Base-by-base conservation (phyloP, 2,113 vertebrate genomes). In the Psilopsiagon aymara region DNA sequence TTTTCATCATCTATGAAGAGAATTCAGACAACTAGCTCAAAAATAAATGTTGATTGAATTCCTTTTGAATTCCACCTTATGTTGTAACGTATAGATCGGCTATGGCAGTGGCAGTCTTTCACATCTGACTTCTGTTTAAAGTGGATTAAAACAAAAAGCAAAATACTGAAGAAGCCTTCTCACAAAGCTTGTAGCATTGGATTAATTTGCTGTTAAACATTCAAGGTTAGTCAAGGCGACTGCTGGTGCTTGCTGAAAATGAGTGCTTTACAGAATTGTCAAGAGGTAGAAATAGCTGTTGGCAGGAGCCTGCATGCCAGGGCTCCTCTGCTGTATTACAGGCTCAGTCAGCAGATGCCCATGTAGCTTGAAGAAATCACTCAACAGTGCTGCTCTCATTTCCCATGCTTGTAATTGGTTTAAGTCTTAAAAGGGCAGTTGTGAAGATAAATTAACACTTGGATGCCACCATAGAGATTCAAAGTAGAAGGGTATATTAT, bases 301-400 rank as follows among this genome's bases (percentile, higher is more conserved):
- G 90, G 64, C 82, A 93, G 41, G 64, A 76, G 11, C 13, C 39
- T 51, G 20, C 2, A 0, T 60, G 86, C 68, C 83, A 81, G 43
- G 73, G 44, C 47, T 92, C 24, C 47, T 94, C 28, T 64, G 52
- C 67, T 77, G 39, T 68, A 73, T 84, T 88, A 71, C 83, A 88
- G 69, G 25, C 73, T 86, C 79, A 88, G 94, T 55, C 12, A 91
- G 79, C 63, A 93, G 92, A 88, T 95, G 86, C 29, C 11, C 0
- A 78, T 35, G 52, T 64, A 86, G 92, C 57, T 94, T 84, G 73
- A 90, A 92, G 73, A 94, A 96, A 90, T 84, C 51, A 84, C 69
- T 84, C 77, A 53, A 46, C 29, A 70, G 83, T 2, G 2, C 39
- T 88, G 80, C 55, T 74, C 49, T 86, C 18, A 33, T 86, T 93